A percentile compares a stretch with the other conserved stretches of the same genome.
Conservation (phyloP, 2,113 vertebrate species). For the Hystrix brachyura region DNA sequence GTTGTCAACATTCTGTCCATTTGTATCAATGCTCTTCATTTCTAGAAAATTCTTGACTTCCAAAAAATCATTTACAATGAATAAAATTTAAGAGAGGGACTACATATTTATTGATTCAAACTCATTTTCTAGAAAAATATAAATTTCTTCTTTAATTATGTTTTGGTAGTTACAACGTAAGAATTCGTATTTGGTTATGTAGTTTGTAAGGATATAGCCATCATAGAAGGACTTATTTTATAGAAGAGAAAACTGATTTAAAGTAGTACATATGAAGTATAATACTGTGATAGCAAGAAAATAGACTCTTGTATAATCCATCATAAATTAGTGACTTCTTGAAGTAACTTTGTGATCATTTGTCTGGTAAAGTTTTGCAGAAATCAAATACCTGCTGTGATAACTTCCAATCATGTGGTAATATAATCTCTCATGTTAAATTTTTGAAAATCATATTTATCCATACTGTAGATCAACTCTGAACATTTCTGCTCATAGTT, state of each 20-base stretch:
- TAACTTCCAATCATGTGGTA: neutral
- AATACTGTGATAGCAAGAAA: neutral
- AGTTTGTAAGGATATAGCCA: neutral
- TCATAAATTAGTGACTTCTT: neutral
- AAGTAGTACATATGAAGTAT: neutral
- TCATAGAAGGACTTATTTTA: neutral
- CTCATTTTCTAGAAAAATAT: neutral
- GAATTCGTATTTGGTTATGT: neutral
- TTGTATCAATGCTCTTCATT: neutral
- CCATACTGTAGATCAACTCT: neutral
- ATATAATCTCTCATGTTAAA: neutral
- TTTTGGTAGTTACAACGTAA: neutral
- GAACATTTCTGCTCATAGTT: neutral
- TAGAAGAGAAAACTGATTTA: neutral
- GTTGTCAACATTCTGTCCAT: neutral
- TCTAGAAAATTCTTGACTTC: neutral
- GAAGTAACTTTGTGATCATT: neutral
- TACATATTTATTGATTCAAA: neutral
- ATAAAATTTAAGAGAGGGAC: neutral
- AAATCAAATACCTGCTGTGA: neutral
- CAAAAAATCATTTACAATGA: neutral
- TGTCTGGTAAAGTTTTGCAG: neutral
- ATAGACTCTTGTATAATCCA: neutral
- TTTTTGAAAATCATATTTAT: conserved; percentile 34
- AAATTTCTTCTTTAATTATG: neutral